A percentile compares a stretch with the other conserved stretches of the same genome.
Conservation (phyloP, 2,797 vertebrate genomes). For the Coendou prehensilis region DNA sequence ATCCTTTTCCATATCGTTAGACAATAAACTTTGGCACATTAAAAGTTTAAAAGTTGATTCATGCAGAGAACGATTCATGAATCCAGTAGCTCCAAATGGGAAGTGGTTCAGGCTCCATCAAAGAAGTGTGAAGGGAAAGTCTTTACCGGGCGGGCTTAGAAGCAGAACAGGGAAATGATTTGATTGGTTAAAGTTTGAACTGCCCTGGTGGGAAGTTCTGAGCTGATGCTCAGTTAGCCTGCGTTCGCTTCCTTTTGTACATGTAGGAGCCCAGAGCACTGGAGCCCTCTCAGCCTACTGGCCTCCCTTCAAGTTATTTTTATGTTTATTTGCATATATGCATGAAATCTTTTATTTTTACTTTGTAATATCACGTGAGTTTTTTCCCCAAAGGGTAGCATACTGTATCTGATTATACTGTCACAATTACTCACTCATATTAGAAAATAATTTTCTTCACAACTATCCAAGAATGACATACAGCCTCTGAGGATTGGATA, state of each 20-base stretch:
- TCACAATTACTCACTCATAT: neutral
- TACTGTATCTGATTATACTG: neutral
- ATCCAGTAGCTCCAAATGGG: neutral
- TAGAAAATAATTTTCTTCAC: neutral
- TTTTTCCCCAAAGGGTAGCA: neutral
- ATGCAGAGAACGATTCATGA: neutral
- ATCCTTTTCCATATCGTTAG: neutral
- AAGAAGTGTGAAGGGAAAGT: neutral
- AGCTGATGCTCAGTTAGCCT: neutral
- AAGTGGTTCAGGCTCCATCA: neutral
- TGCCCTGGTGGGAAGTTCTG: neutral
- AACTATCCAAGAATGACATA: neutral
- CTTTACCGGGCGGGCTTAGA: neutral
- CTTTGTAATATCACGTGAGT: neutral
- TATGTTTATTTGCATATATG: neutral
- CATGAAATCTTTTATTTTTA: conserved; percentile 33
- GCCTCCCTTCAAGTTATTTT: neutral
- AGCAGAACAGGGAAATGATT: no score
- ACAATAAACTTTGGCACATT: neutral
- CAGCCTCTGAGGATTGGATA: neutral
- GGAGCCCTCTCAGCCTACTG: neutral
- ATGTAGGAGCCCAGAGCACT: neutral
- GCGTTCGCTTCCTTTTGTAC: neutral
- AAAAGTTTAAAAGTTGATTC: neutral
- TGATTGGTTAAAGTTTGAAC: neutral